Evolutionary conservation across 2,797 vertebrate species (phyloP).

Genomic region (Cyclopterus lumpus): DNA sequence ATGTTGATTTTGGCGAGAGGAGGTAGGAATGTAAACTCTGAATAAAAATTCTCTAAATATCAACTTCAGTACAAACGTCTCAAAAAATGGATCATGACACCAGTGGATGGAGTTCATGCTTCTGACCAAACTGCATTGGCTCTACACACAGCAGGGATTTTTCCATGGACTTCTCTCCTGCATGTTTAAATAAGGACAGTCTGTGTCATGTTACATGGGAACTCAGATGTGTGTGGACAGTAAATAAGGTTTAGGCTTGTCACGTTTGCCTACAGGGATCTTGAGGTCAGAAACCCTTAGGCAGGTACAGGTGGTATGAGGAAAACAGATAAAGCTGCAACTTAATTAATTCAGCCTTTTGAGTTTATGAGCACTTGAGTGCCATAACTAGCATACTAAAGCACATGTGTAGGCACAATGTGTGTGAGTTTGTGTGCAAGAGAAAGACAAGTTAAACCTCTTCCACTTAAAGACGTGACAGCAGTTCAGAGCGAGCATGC

Average conservation of each 20-base stretch:
- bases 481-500: slow-evolving; percentile 25
- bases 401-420: not conserved
- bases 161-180: slow-evolving; percentile 1
- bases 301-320: slow-evolving; percentile 42
- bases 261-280: slow-evolving; percentile 26
- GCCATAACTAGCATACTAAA: slow-evolving; percentile 45
- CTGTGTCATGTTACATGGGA: slow-evolving; percentile 29
- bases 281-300: slow-evolving; percentile 40
- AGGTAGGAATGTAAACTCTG: slow-evolving; percentile 38
- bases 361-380: not conserved
- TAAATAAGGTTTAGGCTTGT: slow-evolving; percentile 45
- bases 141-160: slow-evolving; percentile 24
- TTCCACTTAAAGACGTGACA: slow-evolving; percentile 40
- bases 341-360: slow-evolving; percentile 49
- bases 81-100: slow-evolving; percentile 23
- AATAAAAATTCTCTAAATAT: slow-evolving; percentile 31
- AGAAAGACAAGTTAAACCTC: slow-evolving; percentile 26
- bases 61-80: slow-evolving; percentile 30
- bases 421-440: slow-evolving; percentile 1
- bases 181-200: slow-evolving; percentile 34
- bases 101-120: slow-evolving; percentile 30
- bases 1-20: slow-evolving; percentile 39
- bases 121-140: slow-evolving; percentile 25
- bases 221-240: slow-evolving; percentile 29
- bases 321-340: slow-evolving; percentile 40